Percentiles rank a stretch among this genome's conserved stretches.
These are phyloP conservation scores for Orchesella cincta DNA, from an alignment of 1,140 invertebrate genomes.

Conservation along the genomic window DNA sequence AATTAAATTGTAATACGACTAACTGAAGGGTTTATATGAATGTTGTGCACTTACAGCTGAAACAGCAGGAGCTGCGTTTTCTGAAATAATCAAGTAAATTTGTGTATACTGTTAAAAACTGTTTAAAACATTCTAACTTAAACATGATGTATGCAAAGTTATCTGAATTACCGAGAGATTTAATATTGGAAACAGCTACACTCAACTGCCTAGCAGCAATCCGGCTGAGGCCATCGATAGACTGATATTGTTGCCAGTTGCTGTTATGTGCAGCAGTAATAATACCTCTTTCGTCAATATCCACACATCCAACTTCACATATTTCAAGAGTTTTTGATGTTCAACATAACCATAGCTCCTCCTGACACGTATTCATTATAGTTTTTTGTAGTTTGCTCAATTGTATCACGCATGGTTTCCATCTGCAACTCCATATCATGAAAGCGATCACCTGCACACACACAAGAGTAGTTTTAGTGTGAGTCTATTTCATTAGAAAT, in stretches of 20 bases:
- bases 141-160: neutral
- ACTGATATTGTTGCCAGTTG: neutral
- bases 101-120: too few relatives aligned
- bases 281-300: neutral
- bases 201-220: neutral
- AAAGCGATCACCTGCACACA: neutral
- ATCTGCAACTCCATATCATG: neutral
- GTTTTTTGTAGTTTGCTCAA: neutral
- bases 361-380: neutral
- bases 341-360: neutral
- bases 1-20: too few relatives aligned
- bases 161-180: neutral
- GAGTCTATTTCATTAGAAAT: too few relatives aligned
- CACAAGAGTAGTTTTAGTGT: neutral
- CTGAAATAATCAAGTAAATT: too few relatives aligned
- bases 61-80: too few relatives aligned
- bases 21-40: too few relatives aligned
- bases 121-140: neutral
- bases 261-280: neutral
- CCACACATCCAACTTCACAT: neutral
- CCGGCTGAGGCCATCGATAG: neutral
- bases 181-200: neutral
- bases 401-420: neutral
- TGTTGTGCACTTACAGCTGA: too few relatives aligned
- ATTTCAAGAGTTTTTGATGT: too few relatives aligned